A percentile compares a stretch with the other conserved stretches of the same genome.
phyloP scores from a whole-genome alignment of 2,113 vertebrate genomes.

The Corapipo altera region DNA sequence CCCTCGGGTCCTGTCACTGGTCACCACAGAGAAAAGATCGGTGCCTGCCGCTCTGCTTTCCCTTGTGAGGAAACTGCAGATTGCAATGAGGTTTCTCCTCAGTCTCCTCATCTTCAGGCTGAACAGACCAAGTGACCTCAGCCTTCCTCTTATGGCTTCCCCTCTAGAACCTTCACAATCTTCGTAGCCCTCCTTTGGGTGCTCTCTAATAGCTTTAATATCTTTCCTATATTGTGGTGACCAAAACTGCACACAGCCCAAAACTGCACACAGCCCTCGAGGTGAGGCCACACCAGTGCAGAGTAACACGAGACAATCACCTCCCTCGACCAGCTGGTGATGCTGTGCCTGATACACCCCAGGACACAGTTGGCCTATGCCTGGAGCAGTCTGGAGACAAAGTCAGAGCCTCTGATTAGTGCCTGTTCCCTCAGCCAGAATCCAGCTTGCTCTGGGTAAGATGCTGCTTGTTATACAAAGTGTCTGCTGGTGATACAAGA shows the following conservation, averaged over 20 bases:
- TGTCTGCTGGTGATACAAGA: background rate
- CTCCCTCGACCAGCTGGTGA: background rate
- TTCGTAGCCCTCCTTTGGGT: background rate
- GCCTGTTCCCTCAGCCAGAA: background rate
- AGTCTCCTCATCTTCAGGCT: background rate
- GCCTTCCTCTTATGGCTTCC: background rate
- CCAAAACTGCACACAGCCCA: background rate
- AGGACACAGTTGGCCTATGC: background rate
- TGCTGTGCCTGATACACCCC: background rate
- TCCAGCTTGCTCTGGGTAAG: background rate
- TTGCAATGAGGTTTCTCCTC: background rate
- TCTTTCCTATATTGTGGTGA: background rate
- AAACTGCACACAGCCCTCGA: background rate
- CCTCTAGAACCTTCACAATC: background rate
- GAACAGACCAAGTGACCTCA: background rate
- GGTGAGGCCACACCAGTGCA: background rate
- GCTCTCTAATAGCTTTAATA: background rate
- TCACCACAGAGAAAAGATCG: background rate
- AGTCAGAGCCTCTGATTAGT: background rate
- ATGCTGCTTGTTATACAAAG: accelerated
- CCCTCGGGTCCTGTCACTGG: background rate
- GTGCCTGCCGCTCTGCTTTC: background rate
- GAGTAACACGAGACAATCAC: background rate
- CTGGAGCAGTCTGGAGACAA: background rate
- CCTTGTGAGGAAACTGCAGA: background rate